These are phyloP conservation scores for Dendrocincla tyrannina DNA, from an alignment of 2,797 vertebrate species.

Conservation along the genomic window DNA sequence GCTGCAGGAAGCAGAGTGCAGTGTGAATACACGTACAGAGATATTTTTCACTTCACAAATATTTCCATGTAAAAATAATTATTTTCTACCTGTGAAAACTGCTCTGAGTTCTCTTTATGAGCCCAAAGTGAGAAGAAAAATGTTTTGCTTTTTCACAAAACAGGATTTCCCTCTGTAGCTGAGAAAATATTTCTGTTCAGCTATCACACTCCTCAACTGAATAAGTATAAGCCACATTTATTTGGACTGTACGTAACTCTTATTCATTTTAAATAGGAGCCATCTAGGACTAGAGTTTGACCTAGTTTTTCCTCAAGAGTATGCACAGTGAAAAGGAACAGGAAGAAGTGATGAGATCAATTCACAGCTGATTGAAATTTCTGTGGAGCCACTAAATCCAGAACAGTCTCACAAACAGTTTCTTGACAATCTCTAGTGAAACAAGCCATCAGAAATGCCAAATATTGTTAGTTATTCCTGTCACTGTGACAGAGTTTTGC, in stretches of 20 bases:
- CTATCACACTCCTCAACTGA: not conserved
- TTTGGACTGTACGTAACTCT: not conserved
- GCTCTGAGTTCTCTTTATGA: conserved; percentile 1
- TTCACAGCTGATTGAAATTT: not conserved
- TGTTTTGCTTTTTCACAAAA: conserved; percentile 1
- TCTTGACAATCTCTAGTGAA: not conserved
- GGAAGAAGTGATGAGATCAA: not conserved
- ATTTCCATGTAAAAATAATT: conserved; percentile 2
- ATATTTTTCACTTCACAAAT: not conserved
- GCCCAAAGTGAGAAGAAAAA: conserved; percentile 12
- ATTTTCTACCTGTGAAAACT: conserved; percentile 3
- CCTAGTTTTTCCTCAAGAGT: conserved; percentile 1
- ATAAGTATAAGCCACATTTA: not conserved
- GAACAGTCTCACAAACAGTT: not conserved
- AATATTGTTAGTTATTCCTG: not conserved
- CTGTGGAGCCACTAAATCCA: not conserved
- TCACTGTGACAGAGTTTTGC: not conserved
- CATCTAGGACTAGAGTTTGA: conserved; percentile 8
- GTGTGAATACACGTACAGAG: not conserved
- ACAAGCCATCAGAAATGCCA: not conserved
- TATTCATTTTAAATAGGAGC: not conserved
- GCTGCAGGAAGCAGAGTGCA: not conserved
- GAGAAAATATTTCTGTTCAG: conserved; percentile 24
- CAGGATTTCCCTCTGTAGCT: not conserved
- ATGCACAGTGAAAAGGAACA: not conserved